Base-by-base conservation (phyloP, 92 coral and sea anemone genomes). In the Epizoanthus ramosus region DNA sequence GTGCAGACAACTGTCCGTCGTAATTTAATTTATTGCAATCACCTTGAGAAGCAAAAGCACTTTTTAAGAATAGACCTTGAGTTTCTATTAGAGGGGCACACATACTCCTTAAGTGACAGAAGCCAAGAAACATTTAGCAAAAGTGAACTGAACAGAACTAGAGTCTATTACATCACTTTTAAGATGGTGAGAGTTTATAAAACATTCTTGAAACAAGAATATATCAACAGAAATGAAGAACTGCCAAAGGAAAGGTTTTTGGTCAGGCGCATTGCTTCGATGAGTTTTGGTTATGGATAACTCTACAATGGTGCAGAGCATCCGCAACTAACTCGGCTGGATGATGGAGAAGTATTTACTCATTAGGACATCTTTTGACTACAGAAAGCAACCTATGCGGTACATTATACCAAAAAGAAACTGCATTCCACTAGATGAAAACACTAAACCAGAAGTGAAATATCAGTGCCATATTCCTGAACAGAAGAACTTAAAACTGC, bases 31-130 rank as follows among this genome's bases (percentile, higher is more conserved):
- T 43, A 60, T 12, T 60, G 65, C 13, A 19, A 28, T 23, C 19
- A 85, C 33, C 37, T 85, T 14, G 68, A 85, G 54, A 76, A 35
- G 21, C 47, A 6, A 3, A 64, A 54, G 17, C 31, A 63, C n/a
- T 75, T 85, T 45, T 16, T 22, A 21, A n/a, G 64, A 74, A 67
- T 71, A 22, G 84, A 85, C 33, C 37, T 85, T 14, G 68, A 85
- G 54, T 77, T 85, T 31, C 79, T 85, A 33, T 22, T 77, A 12
- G 85, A 85, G 57, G 88, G 88, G 5, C 80, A 85, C 77, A 77
- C 84, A 4, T 85, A 76, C 39, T 66, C 79, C 22, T 65, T 85
- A 65, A 57, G 79, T 41, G 84, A 85, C 10, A 66, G 84, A 66
- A 8, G 71, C n/a, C n/a, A n/a, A n/a, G n/a, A n/a, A n/a, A n/a